phyloP scores from a whole-genome alignment of 2,888 invertebrate genomes.

The Lithosia quadra region DNA sequence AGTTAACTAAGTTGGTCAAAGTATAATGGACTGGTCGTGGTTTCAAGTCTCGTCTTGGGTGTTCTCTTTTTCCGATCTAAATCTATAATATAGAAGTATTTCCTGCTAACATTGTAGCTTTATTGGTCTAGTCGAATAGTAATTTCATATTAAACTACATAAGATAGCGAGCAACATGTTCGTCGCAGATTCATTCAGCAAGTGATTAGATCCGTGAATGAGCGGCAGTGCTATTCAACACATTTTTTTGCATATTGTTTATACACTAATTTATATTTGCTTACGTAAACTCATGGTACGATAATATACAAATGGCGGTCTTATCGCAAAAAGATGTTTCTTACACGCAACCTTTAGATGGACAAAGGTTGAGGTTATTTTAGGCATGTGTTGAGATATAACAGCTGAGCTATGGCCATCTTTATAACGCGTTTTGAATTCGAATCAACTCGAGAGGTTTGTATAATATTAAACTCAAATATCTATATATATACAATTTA shows the following conservation, averaged over 20 bases:
- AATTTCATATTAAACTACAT: background rate
- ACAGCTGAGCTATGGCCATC: background rate
- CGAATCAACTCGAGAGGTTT: background rate
- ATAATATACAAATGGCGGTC: background rate
- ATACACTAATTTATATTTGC: too few relatives aligned
- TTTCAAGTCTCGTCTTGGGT: too few relatives aligned
- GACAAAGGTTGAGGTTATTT: too few relatives aligned
- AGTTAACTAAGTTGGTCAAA: too few relatives aligned
- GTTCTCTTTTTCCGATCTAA: too few relatives aligned
- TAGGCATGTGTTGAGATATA: background rate
- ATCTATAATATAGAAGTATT: too few relatives aligned
- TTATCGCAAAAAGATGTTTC: constrained; percentile 2
- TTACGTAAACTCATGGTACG: background rate
- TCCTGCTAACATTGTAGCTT: too few relatives aligned
- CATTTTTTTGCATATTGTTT: background rate
- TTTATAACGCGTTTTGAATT: background rate
- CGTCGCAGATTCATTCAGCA: background rate
- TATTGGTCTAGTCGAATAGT: too few relatives aligned
- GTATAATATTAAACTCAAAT: background rate
- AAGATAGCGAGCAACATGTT: background rate
- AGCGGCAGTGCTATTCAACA: background rate
- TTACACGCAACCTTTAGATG: background rate
- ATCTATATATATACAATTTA: background rate
- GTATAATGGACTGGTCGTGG: too few relatives aligned
- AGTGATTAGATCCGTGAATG: background rate